Conservation (phyloP, 2,888 invertebrate genomes). For the Anodontia alba region DNA sequence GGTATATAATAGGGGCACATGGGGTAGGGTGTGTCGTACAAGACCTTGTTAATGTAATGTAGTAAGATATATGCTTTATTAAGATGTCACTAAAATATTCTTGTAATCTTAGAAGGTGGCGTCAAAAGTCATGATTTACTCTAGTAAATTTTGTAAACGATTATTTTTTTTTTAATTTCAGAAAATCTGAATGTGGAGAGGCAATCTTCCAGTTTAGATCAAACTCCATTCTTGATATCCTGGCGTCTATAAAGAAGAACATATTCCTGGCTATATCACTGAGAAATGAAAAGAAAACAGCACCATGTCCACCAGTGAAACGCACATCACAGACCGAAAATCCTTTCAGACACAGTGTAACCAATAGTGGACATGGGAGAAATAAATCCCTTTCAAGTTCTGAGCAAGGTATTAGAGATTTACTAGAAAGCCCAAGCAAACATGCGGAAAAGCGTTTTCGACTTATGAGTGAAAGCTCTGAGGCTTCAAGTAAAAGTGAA, state of each 20-base stretch:
- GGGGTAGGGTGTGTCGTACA: no score
- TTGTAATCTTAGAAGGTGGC: no score
- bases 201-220: constrained; percentile 67
- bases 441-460: constrained; percentile 17
- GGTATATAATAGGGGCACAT: no score
- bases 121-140: no score
- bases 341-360: constrained; percentile 25
- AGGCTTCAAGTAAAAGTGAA: constrained; percentile 4
- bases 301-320: constrained; percentile 1
- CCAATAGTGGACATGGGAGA: constrained; percentile 1
- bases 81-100: no score
- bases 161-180: constrained; percentile 41
- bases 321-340: background rate
- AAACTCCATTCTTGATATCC: constrained; percentile 55
- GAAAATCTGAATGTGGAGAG: constrained; percentile 70
- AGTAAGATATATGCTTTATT: no score
- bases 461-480: constrained; percentile 22
- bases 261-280: constrained; percentile 62
- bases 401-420: constrained; percentile 43
- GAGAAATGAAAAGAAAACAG: constrained; percentile 35
- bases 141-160: no score
- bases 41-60: no score
- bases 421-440: constrained; percentile 39
- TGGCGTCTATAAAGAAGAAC: constrained; percentile 63
- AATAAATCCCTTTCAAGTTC: constrained; percentile 31